These are phyloP conservation scores for Pachliopta kotzebuea DNA, from an alignment of 2,888 invertebrate species.

Conservation along the genomic window DNA sequence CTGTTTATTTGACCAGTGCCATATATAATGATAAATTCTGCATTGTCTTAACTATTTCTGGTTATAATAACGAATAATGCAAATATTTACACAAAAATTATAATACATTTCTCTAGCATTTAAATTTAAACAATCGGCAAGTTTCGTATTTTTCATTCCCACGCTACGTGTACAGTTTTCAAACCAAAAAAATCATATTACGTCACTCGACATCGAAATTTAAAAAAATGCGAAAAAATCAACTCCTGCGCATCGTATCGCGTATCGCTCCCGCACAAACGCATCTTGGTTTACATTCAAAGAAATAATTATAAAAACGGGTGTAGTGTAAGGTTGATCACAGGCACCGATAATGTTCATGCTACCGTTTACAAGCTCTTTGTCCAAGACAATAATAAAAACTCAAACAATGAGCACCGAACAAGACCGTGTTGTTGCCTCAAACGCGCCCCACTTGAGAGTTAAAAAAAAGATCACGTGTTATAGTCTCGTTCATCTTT, in stretches of 20 bases:
- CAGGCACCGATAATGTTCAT: slow-evolving; percentile 67
- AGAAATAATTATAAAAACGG: slow-evolving; percentile 55
- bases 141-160: slow-evolving; percentile 8
- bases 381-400: slow-evolving; percentile 73
- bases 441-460: slow-evolving; percentile 63
- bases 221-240: slow-evolving; percentile 52
- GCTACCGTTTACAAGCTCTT: slow-evolving; percentile 78
- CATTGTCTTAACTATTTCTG: too few relatives aligned
- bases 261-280: slow-evolving; percentile 58
- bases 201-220: slow-evolving; percentile 50
- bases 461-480: slow-evolving; percentile 55
- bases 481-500: slow-evolving; percentile 56
- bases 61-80: too few relatives aligned
- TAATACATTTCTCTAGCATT: too few relatives aligned
- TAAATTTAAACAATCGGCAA: background rate
- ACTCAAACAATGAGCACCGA: slow-evolving; percentile 68
- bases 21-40: too few relatives aligned
- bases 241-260: slow-evolving; percentile 54
- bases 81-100: too few relatives aligned
- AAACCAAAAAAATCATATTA: slow-evolving; percentile 29
- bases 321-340: slow-evolving; percentile 70
- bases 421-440: slow-evolving; percentile 58
- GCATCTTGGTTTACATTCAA: slow-evolving; percentile 54
- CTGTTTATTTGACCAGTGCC: too few relatives aligned
- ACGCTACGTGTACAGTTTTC: slow-evolving; percentile 12